phyloP scores from a whole-genome alignment of 2,113 vertebrate species.

The Anolis carolinensis region DNA sequence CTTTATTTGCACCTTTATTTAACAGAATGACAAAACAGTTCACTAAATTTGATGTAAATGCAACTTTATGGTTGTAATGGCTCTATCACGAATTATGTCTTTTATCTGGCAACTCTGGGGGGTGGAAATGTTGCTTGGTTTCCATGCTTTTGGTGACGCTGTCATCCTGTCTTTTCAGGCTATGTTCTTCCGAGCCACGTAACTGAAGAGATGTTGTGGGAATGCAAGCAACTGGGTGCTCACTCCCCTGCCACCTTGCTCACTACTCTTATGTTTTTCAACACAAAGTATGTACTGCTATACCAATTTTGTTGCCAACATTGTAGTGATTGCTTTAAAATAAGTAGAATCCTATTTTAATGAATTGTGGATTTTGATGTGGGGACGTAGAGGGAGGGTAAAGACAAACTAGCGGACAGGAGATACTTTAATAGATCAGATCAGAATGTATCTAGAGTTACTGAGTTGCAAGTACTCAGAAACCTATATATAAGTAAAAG shows the following conservation, averaged over 20 bases:
- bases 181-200: constrained; percentile 98
- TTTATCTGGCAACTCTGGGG: not conserved
- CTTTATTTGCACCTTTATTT: not conserved
- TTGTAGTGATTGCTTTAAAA: not conserved
- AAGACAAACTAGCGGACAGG: not conserved
- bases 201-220: constrained; percentile 99
- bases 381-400: not conserved
- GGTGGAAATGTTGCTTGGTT: constrained; percentile 15
- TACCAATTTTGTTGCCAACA: not conserved
- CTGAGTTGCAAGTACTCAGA: not conserved
- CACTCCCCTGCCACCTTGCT: constrained; percentile 96
- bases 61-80: not conserved
- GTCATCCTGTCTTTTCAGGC: constrained; percentile 77
- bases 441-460: not conserved
- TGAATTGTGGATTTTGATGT: not conserved
- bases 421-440: not conserved
- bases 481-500: too few species aligned
- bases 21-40: not conserved
- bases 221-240: constrained; percentile 98
- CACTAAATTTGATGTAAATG: not conserved
- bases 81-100: not conserved
- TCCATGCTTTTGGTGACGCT: constrained; percentile 33
- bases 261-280: constrained; percentile 99
- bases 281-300: constrained; percentile 92
- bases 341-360: not conserved